Evolutionary conservation across 2,888 invertebrate genomes (phyloP), one percentile per base, ranked within the genome.

Genomic region (Melanostoma mellinum): DNA sequence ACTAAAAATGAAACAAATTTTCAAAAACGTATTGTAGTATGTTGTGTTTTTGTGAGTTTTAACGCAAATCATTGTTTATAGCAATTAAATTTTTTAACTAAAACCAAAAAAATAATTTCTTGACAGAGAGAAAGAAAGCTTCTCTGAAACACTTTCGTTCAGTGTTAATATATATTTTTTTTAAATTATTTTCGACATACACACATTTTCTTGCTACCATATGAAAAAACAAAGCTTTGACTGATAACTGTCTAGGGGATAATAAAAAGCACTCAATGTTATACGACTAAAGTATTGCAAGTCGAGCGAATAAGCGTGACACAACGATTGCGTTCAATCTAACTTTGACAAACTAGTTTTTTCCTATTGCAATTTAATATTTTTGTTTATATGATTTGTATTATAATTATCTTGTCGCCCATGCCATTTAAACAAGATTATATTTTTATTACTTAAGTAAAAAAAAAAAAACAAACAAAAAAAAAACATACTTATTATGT

Each of bases 221-320:
- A 68, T 42, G 44, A 44, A 60, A 42, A 30, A 42, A 52, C 46
- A 76, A 76, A 73, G 72, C 68, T 77, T 61, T 68, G 81, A 82
- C 81, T 82, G 81, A 82, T 73, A 76, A 81, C 58, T 80, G 80
- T 75, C 74, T 81, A 76, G 65, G 8, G 20, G 44, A 50, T 76
- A 76, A 53, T 44, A 65, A 76, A 48, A 50, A 68, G 67, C 44
- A 76, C 61, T 35, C 52, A 61, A 68, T 63, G 61, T 53, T 46
- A 63, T 10, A 53, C 8, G 10, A 55, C 4, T 52, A 69, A 75
- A 71, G 69, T 65, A 69, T 79, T 69, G 61, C 63, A 33, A 35
- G 55, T 4, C 42, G 33, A 33, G 10, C 32, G 68, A 74, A 8
- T 61, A 68, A 42, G 32, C 61, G 40, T 32, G 6, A 50, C 36